Evolutionary conservation across 2,888 invertebrate genomes (phyloP), one percentile per base, ranked within the genome.

Genomic region (Alviniconcha strummeri): DNA sequence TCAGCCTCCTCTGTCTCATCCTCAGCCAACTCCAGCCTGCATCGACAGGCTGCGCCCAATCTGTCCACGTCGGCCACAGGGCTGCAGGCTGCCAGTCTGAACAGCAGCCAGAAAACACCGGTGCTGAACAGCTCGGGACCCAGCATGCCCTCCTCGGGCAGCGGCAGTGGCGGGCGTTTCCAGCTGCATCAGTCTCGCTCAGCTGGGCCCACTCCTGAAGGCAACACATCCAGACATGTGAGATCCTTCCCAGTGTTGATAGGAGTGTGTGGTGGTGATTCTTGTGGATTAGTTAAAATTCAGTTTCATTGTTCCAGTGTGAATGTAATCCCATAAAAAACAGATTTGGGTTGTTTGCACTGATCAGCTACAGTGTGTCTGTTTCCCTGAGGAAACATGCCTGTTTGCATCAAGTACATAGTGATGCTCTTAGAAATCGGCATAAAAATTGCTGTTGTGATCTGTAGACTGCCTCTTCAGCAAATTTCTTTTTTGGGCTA

Each of bases 81-180:
- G 36, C 4, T 69, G 11, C 80, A 72, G 69, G 36, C 64, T 72
- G 56, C 75, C 36, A 80, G 82, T 52, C 54, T 83, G n/a, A 86
- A 84, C 81, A 76, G 75, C 85, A 86, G 86, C 72, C 83, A 86
- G 56, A 77, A 81, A 19, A 86, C 86, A 9, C 87, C 86, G 5
- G 84, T 84, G 55, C 84, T 85, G 60, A 77, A 82, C 77, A 77
- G 64, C 60, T 81, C 82, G 0, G 71, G 78, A 64, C 72, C 79
- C 71, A 81, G 82, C n/a, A 54, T 60, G 36, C 55, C 13, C 36
- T 84, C 85, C 0, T 76, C 76, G n/a, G 82, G 84, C 15, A 75
- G 82, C 64, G 56, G 81, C 36, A n/a, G 77, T 6, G 19, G 52
- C 19, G 55, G 69, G 17, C 79, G 64, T 17, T 54, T n/a, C 17